Percentiles rank a stretch among this genome's conserved stretches.
phyloP scores from a whole-genome alignment of 2,113 vertebrate genomes.

The Ellobius talpinus region DNA sequence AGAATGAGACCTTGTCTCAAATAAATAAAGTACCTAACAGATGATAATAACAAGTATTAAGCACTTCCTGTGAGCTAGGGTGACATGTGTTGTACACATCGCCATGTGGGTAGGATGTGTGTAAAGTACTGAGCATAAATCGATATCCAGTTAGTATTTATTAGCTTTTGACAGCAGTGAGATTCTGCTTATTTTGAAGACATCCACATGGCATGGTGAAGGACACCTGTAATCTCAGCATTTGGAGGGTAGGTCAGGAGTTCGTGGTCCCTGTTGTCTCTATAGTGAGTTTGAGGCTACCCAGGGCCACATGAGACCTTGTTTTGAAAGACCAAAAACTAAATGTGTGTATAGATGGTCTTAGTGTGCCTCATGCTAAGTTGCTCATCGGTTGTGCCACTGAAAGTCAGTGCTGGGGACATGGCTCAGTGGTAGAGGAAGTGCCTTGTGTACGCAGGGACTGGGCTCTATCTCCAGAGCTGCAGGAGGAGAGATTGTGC shows the following conservation, averaged over 20 bases:
- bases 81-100: fast-evolving
- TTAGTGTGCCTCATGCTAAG: neutral
- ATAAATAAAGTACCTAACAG: neutral
- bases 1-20: neutral
- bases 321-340: neutral
- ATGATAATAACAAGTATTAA: neutral
- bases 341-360: fast-evolving
- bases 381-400: neutral
- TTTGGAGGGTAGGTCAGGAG: neutral
- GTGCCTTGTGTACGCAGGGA: fast-evolving
- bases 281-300: neutral
- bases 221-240: neutral
- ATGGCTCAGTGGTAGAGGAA: neutral
- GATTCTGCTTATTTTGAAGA: neutral
- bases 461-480: neutral
- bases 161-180: neutral
- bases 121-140: neutral
- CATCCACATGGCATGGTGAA: neutral
- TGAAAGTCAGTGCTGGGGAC: neutral
- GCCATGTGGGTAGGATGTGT: neutral
- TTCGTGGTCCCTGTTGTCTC: neutral
- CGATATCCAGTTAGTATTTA: neutral
- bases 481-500: neutral
- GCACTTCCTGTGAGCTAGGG: neutral
- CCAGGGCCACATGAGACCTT: neutral